Conservation (phyloP, 2,888 invertebrate species). For the Dascillus cervinus region DNA sequence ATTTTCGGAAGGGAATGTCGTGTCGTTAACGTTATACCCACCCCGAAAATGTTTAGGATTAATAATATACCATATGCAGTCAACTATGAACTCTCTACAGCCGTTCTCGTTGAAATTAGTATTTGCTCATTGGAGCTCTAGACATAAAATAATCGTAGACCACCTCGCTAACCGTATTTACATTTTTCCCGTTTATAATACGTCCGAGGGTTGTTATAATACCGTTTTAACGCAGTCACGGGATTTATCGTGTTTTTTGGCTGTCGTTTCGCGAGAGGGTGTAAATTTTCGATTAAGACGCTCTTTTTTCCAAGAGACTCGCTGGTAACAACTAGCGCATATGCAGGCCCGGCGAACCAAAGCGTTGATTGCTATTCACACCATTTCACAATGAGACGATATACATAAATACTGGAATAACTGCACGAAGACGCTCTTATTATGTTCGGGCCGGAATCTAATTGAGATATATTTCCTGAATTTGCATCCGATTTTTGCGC, state of each 20-base stretch:
- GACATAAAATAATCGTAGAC: too few relatives aligned
- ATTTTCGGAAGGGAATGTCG: too few relatives aligned
- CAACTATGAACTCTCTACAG: slow-evolving; percentile 13
- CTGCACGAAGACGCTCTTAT: slow-evolving; percentile 23
- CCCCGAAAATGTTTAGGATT: slow-evolving; percentile 21
- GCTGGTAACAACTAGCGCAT: slow-evolving; percentile 9
- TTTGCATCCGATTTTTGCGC: too few relatives aligned
- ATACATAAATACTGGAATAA: slow-evolving; percentile 31
- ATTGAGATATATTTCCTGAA: slow-evolving; percentile 28
- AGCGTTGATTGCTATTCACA: slow-evolving; percentile 25
- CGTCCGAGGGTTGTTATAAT: too few relatives aligned
- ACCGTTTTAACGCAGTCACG: too few relatives aligned
- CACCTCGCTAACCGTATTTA: too few relatives aligned
- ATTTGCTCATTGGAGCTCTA: slow-evolving; percentile 6
- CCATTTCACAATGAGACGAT: slow-evolving; percentile 28
- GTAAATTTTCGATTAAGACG: too few relatives aligned
- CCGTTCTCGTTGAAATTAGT: slow-evolving; percentile 14
- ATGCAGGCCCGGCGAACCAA: slow-evolving; percentile 18
- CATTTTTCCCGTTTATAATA: too few relatives aligned
- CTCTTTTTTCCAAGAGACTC: too few relatives aligned
- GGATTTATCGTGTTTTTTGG: too few relatives aligned
- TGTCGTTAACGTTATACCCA: slow-evolving; percentile 13
- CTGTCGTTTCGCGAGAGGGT: too few relatives aligned
- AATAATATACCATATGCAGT: slow-evolving; percentile 16
- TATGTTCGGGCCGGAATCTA: slow-evolving; percentile 21